phyloP scores from a whole-genome alignment of 2,797 vertebrate species.

The Pyrocephalus nanus region DNA sequence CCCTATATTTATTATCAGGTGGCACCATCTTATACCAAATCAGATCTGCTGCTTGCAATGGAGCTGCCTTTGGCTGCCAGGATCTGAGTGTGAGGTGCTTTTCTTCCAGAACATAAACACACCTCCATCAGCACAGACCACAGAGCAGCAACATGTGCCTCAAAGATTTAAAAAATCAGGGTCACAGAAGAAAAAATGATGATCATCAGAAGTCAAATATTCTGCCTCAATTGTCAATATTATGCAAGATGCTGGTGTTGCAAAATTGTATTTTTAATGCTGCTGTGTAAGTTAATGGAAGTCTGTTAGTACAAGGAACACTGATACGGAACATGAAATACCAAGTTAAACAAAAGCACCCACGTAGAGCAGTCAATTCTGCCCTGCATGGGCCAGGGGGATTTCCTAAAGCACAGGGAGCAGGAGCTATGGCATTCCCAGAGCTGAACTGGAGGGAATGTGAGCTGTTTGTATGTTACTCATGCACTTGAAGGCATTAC shows the following conservation, averaged over 20 bases:
- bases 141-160: not conserved
- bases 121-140: not conserved
- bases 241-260: not conserved
- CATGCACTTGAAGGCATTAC: slow-evolving; percentile 48
- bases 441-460: not conserved
- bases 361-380: not conserved
- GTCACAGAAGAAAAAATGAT: not conserved
- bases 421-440: not conserved
- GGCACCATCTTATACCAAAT: not conserved
- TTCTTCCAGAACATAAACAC: not conserved
- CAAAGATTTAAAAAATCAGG: not conserved
- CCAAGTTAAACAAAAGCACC: not conserved
- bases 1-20: not conserved
- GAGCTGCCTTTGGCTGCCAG: not conserved
- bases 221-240: not conserved
- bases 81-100: not conserved
- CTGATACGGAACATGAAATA: not conserved
- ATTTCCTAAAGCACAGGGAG: not conserved
- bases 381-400: not conserved
- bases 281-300: not conserved
- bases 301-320: not conserved
- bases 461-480: slow-evolving; percentile 18
- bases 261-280: not conserved
- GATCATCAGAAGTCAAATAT: not conserved
- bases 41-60: not conserved